A percentile compares a stretch with the other conserved stretches of the same genome.
Conservation (phyloP, 2,888 invertebrate species). For the Drosophila multiciliata region DNA sequence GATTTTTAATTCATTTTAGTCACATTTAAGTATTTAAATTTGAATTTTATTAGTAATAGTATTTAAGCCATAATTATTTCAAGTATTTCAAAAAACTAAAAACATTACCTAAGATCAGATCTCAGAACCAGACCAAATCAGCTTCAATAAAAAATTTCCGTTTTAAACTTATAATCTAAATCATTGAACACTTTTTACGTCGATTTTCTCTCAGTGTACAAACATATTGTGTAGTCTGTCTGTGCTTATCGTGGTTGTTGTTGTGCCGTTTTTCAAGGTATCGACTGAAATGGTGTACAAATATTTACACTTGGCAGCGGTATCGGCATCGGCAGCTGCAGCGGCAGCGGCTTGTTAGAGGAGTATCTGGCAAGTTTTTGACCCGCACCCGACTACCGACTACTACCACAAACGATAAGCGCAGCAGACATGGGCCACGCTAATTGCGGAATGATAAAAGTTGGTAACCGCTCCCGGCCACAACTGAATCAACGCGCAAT, state of each 20-base stretch:
- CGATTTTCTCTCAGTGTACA: conserved; percentile 7
- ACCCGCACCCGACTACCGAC: conserved; percentile 57
- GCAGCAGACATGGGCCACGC: conserved; percentile 68
- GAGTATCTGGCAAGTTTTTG: conserved; percentile 55
- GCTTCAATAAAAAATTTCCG: neutral
- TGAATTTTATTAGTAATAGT: neutral
- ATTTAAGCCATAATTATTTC: neutral
- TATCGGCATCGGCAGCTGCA: conserved; percentile 52
- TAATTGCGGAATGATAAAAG: conserved; percentile 80
- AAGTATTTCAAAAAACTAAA: neutral
- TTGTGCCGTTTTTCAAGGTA: conserved; percentile 67
- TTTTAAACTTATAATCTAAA: neutral
- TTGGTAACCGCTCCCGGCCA: conserved; percentile 48
- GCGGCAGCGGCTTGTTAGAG: conserved; percentile 60
- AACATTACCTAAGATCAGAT: neutral
- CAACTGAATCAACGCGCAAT: conserved; percentile 49
- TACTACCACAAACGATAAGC: conserved; percentile 64
- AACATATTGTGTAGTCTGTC: neutral
- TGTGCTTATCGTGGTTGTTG: conserved; percentile 37
- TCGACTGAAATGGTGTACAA: conserved; percentile 73
- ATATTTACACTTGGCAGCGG: conserved; percentile 63
- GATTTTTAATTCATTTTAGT: neutral
- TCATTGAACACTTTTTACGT: neutral
- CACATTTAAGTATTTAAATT: neutral
- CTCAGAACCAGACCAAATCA: neutral